A percentile compares a stretch with the other conserved stretches of the same genome.
Conservation (phyloP, 2,113 vertebrate genomes). For the Thunnus maccoyii region DNA sequence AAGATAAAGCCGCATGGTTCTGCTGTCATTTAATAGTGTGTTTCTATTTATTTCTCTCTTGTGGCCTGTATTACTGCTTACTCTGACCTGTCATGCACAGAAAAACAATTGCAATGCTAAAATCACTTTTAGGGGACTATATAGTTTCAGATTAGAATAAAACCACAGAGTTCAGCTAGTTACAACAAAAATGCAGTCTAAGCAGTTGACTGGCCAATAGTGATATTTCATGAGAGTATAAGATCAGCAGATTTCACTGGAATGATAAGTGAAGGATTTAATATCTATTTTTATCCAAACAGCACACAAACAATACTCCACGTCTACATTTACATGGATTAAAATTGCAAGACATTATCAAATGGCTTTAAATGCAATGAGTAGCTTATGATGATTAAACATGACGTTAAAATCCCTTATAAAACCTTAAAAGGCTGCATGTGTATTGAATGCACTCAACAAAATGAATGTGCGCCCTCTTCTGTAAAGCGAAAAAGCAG, state of each 20-base stretch:
- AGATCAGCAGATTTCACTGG: conserved; percentile 35
- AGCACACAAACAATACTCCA: conserved; percentile 16
- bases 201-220: no score
- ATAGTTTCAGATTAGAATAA: neutral
- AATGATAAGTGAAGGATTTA: conserved; percentile 50
- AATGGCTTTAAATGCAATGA: conserved; percentile 14
- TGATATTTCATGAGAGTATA: neutral
- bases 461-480: conserved; percentile 70
- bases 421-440: conserved; percentile 21
- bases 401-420: conserved; percentile 12
- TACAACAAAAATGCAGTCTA: no score
- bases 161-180: neutral
- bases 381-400: conserved; percentile 25
- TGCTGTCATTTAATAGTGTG: conserved; percentile 20
- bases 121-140: neutral
- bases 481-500: conserved; percentile 34
- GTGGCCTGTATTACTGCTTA: neutral
- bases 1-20: conserved; percentile 57
- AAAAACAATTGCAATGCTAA: neutral
- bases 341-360: conserved; percentile 22
- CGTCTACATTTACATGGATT: conserved; percentile 33
- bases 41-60: conserved; percentile 17
- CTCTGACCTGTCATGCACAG: neutral
- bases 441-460: neutral
- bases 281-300: conserved; percentile 40